phyloP scores from a whole-genome alignment of 1,140 invertebrate species.

The Pinna nobilis region DNA sequence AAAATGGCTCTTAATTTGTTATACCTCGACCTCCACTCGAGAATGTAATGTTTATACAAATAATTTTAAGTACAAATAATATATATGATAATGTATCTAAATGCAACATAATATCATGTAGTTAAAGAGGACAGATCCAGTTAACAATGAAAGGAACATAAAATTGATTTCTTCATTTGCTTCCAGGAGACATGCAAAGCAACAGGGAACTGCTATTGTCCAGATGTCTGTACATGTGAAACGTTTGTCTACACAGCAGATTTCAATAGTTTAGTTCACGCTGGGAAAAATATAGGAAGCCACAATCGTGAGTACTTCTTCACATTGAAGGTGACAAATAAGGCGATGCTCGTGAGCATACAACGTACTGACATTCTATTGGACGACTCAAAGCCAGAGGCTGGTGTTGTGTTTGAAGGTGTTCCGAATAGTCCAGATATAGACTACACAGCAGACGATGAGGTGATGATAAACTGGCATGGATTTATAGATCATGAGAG shows the following conservation, averaged over 20 bases:
- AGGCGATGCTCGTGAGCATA: conserved; percentile 29
- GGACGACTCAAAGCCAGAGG: conserved; percentile 47
- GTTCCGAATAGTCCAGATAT: conserved; percentile 35
- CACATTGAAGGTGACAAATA: conserved; percentile 49
- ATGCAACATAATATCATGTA: no score
- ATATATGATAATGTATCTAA: no score
- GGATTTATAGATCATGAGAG: conserved; percentile 55
- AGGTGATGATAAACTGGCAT: conserved; percentile 37
- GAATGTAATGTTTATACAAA: no score
- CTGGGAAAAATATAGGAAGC: conserved; percentile 41
- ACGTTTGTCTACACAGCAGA: conserved; percentile 29
- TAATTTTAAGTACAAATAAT: no score
- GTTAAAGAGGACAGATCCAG: no score
- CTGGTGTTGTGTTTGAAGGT: conserved; percentile 47
- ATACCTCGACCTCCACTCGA: conserved; percentile 8
- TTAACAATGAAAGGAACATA: no score
- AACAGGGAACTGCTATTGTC: conserved; percentile 44
- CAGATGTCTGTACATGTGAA: conserved; percentile 46
- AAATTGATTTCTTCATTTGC: not conserved
- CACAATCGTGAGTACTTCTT: conserved; percentile 55
- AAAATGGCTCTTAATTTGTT: conserved; percentile 23
- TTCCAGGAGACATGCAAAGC: conserved; percentile 14
- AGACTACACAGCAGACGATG: conserved; percentile 42
- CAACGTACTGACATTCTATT: conserved; percentile 45
- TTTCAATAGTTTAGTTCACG: conserved; percentile 33